Base-by-base conservation (phyloP, 2,888 invertebrate species). In the Ellobium chinense region DNA sequence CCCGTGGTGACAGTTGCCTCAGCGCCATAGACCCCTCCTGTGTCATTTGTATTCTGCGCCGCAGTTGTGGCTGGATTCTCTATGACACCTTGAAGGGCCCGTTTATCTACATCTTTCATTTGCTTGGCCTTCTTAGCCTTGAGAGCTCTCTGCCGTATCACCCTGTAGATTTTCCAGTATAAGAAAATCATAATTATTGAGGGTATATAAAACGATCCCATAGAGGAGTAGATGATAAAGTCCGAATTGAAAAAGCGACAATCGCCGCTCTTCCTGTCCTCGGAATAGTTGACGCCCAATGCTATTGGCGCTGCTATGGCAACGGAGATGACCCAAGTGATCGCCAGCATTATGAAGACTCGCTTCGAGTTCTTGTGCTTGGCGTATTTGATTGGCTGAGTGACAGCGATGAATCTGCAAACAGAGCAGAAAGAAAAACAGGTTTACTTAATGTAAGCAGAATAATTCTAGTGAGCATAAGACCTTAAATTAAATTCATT, bases 181-280 rank as follows among this genome's bases (percentile, higher is more conserved):
- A 99, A 96, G 93, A 97, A 97, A 93, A 99, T 97, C 98, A 99
- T 99, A 92, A 99, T 97, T 92, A 98, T 96, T 93, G 91, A 99
- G 97, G 99, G 99, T 91, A 99, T 98, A 94, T 98, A 99, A 95
- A 99, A 99, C 90, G 99, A 99, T 87, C 97, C 97, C 88, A 99
- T 95, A 77, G 99, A 99, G 21, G 99, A 99, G 94, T 97, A 98
- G 91, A 99, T 97, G 92, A 99, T 97, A 94, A 99, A 99, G 94
- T 98, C 97, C 87, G 98, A 96, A 94, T 98, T 99, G 94, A 98
- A 98, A 95, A 99, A 99, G 89, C 97, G 95, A 94, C 99, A 99
- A 58, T 96, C 95, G 92, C 96, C 96, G 85, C 96, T 95, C 90
- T 95, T 95, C 84, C 97, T 94, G 91, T 97, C 95, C 0, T 97